These are phyloP conservation scores for Euthynnus affinis DNA, from an alignment of 2,797 vertebrate genomes.

Conservation along the genomic window DNA sequence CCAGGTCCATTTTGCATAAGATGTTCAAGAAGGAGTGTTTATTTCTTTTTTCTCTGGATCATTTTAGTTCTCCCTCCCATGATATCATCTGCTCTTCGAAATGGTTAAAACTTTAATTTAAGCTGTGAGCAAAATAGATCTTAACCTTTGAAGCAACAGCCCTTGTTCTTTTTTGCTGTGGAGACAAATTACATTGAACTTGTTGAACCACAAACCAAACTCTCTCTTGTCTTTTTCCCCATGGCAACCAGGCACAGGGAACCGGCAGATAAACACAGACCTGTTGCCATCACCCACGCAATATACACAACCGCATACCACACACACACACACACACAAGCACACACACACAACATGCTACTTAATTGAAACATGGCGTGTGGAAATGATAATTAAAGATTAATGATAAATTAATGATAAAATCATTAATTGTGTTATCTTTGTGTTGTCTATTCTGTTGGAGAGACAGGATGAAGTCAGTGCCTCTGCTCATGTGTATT, in stretches of 20 bases:
- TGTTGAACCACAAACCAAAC: slow-evolving; percentile 48
- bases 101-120: not conserved
- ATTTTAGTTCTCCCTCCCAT: not conserved
- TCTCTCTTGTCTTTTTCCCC: slow-evolving; percentile 52
- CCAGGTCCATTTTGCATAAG: slow-evolving; percentile 13
- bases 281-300: slow-evolving; percentile 71
- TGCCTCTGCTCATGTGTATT: slow-evolving; percentile 9
- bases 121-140: not conserved
- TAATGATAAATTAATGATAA: too few relatives aligned
- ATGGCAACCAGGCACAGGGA: slow-evolving; percentile 78
- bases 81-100: slow-evolving; percentile 30
- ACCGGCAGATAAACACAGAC: slow-evolving; percentile 64
- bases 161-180: slow-evolving; percentile 1
- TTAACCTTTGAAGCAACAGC: slow-evolving; percentile 17
- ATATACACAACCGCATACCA: slow-evolving; percentile 24
- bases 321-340: slow-evolving; percentile 8
- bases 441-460: slow-evolving; percentile 1
- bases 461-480: not conserved
- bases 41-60: slow-evolving; percentile 7
- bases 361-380: slow-evolving; percentile 24
- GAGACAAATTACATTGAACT: slow-evolving; percentile 36
- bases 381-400: slow-evolving; percentile 25
- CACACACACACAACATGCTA: not conserved
- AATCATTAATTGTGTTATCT: slow-evolving; percentile 25
- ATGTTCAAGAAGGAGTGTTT: not conserved